These are phyloP conservation scores for Gorsachius goisagi DNA, from an alignment of 2,113 vertebrate genomes.

Conservation along the genomic window DNA sequence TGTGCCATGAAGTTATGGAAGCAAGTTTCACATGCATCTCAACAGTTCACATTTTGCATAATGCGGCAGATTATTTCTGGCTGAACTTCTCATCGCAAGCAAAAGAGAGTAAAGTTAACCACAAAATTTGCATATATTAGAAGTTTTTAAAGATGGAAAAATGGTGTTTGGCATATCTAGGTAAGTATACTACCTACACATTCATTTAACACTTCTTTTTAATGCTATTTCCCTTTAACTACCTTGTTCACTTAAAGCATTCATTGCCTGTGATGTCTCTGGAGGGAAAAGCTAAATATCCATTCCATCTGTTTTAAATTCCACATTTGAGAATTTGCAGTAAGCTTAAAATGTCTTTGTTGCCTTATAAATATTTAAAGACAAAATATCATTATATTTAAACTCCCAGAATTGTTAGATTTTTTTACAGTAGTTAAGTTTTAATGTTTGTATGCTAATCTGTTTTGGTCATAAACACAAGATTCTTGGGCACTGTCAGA, in stretches of 20 bases:
- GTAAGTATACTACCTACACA: background rate
- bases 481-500: background rate
- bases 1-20: background rate
- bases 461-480: conserved; percentile 3
- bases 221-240: conserved; percentile 26
- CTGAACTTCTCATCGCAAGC: background rate
- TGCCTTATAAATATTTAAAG: conserved; percentile 63
- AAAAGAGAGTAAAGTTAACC: background rate
- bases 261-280: conserved; percentile 22
- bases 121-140: background rate
- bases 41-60: background rate
- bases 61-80: background rate
- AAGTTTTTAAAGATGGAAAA: background rate
- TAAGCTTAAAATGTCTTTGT: conserved; percentile 4
- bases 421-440: conserved; percentile 58
- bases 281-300: conserved; percentile 49
- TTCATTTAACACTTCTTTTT: background rate
- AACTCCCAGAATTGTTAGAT: conserved; percentile 35
- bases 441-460: conserved; percentile 40
- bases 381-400: conserved; percentile 40
- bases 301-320: conserved; percentile 58
- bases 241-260: background rate
- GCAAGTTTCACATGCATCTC: background rate
- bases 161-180: background rate
- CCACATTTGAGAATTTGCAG: conserved; percentile 30